Conservation (phyloP, 2,888 invertebrate species). For the Drosophila suboccidentalis region DNA sequence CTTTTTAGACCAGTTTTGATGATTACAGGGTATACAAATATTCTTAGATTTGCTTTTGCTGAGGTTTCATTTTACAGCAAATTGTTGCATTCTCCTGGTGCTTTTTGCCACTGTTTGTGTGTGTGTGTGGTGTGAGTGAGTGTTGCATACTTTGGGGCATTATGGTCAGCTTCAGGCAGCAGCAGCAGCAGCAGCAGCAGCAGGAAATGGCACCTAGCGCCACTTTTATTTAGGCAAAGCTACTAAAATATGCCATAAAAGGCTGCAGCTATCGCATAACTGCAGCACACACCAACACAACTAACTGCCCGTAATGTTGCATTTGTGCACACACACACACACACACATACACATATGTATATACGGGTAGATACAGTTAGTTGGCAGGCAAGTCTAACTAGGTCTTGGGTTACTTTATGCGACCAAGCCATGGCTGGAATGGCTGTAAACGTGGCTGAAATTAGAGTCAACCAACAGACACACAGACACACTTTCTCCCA, state of each 20-base stretch:
- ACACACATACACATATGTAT: constrained; percentile 8
- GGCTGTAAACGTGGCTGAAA: constrained; percentile 54
- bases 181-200: constrained; percentile 34
- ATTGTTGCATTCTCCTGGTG: constrained; percentile 70
- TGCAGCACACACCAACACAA: constrained; percentile 67
- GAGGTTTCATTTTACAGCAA: constrained; percentile 70
- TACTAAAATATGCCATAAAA: constrained; percentile 76
- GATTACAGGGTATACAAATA: constrained; percentile 20
- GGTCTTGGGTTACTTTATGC: constrained; percentile 70
- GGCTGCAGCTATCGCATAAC: constrained; percentile 75
- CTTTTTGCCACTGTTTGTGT: constrained; percentile 10
- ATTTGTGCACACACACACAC: constrained; percentile 49
- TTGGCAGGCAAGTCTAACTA: constrained; percentile 55
- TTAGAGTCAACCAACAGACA: constrained; percentile 56
- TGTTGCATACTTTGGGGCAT: constrained; percentile 46
- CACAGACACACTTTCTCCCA: constrained; percentile 15
- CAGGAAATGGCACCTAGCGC: constrained; percentile 61
- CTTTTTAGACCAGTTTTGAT: neutral
- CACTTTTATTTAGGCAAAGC: constrained; percentile 73
- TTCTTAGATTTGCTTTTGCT: constrained; percentile 36
- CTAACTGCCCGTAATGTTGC: constrained; percentile 73
- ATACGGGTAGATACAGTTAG: constrained; percentile 21
- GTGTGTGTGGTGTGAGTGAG: constrained; percentile 18
- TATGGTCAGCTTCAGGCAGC: constrained; percentile 56
- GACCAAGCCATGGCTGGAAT: constrained; percentile 44